Evolutionary conservation across 2,888 invertebrate genomes (phyloP).

Genomic region (Ophioninae sp.): DNA sequence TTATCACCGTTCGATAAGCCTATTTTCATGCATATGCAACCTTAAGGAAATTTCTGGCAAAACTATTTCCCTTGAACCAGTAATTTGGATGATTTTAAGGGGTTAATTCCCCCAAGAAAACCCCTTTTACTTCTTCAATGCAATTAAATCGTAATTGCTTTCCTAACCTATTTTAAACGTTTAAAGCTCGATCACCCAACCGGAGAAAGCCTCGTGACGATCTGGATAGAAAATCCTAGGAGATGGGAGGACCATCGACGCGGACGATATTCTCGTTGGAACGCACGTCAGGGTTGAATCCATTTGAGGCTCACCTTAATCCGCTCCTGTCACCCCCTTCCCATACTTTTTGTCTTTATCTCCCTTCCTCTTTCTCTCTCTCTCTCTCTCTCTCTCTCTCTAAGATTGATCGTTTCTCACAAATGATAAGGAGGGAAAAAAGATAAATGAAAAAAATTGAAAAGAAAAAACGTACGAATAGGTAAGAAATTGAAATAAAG

Average conservation of each 20-base stretch:
- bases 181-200: not conserved
- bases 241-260: slow-evolving; percentile 32
- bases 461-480: slow-evolving; percentile 9
- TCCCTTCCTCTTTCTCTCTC: slow-evolving; percentile 20
- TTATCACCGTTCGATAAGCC: not conserved
- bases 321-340: slow-evolving; percentile 49
- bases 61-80: not conserved
- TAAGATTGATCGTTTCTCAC: slow-evolving; percentile 52
- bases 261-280: slow-evolving; percentile 51
- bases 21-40: not conserved
- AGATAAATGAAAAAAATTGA: slow-evolving; percentile 10
- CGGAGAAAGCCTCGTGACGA: slow-evolving; percentile 12
- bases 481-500: slow-evolving; percentile 27
- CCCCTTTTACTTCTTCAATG: not conserved
- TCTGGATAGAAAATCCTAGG: not conserved
- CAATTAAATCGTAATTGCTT: not conserved
- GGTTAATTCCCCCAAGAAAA: not conserved
- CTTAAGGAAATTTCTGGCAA: not conserved
- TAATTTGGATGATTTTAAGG: not conserved
- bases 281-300: slow-evolving; percentile 41
- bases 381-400: slow-evolving; percentile 36
- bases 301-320: slow-evolving; percentile 52
- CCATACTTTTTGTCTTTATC: slow-evolving; percentile 24
- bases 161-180: not conserved
- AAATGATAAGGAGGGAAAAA: slow-evolving; percentile 26